Base-by-base conservation (phyloP, 1,140 invertebrate species). In the Physella acuta region DNA sequence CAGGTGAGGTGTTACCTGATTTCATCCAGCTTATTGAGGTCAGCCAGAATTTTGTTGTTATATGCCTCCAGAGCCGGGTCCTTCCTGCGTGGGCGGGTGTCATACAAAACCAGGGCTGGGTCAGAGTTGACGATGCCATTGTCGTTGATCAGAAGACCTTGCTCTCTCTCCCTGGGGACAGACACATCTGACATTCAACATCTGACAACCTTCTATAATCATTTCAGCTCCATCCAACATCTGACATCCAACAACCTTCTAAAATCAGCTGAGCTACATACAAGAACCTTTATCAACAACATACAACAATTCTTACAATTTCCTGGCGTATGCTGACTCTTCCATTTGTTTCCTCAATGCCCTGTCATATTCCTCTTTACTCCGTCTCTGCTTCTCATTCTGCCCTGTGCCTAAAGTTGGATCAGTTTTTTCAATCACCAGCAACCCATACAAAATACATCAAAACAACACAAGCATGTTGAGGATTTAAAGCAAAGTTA, bases 271-370 rank as follows among this genome's bases (percentile, higher is more conserved):
- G 53, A n/a, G n/a, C n/a, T n/a, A n/a, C n/a, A n/a, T n/a, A n/a
- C n/a, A n/a, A n/a, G n/a, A n/a, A n/a, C n/a, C n/a, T n/a, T n/a
- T n/a, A n/a, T n/a, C n/a, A n/a, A n/a, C n/a, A n/a, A n/a, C n/a
- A n/a, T n/a, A n/a, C n/a, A n/a, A n/a, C n/a, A n/a, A n/a, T 5
- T n/a, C 64, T 62, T 66, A 79, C 79, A 68, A 76, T 61, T 56
- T 62, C 69, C 73, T 75, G 37, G 73, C 69, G 8, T 72, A 70
- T 39, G 70, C 49, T 14, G 67, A 34, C 56, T 80, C 78, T 62
- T 68, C 56, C 67, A 82, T 80, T 73, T 82, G 80, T 55, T 73
- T 66, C 56, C 78, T 66, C 28, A 82, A 65, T 36, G 79, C 79
- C 2, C 75, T 55, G 37, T 76, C 62, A 55, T 81, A 82, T 26